These are phyloP conservation scores for Garra rufa DNA, from an alignment of 2,113 vertebrate genomes.

Conservation along the genomic window DNA sequence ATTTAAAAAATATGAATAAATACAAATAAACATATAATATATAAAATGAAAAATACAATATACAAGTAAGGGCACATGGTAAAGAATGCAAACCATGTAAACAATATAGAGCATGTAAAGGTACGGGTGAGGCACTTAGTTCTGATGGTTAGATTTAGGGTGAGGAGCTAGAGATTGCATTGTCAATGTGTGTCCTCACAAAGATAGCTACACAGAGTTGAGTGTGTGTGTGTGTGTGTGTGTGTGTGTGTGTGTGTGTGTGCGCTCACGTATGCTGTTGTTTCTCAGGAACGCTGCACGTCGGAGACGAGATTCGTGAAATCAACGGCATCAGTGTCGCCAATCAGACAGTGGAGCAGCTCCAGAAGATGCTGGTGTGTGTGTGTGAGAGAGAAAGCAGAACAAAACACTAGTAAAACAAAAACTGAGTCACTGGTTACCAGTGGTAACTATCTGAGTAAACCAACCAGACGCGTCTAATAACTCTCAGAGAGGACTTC, in stretches of 20 bases:
- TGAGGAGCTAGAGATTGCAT: too few relatives aligned
- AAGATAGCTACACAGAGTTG: too few relatives aligned
- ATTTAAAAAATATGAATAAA: too few relatives aligned
- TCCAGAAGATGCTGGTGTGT: slow-evolving; percentile 98
- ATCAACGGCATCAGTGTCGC: slow-evolving; percentile 98
- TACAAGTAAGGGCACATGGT: too few relatives aligned
- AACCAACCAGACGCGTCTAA: neutral
- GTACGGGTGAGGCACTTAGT: too few relatives aligned
- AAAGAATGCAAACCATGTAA: too few relatives aligned
- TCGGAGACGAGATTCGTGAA: slow-evolving; percentile 97
- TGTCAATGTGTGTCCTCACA: too few relatives aligned
- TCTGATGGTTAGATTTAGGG: too few relatives aligned
- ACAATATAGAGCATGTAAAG: too few relatives aligned
- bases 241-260: neutral
- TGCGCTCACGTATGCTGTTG: neutral
- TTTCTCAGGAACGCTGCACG: slow-evolving; percentile 89
- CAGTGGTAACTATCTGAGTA: neutral
- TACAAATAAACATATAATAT: too few relatives aligned
- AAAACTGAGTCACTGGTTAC: neutral
- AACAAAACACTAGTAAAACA: neutral
- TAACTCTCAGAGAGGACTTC: neutral
- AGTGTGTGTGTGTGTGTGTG: neutral
- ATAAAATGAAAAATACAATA: too few relatives aligned
- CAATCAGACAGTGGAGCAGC: slow-evolving; percentile 97
- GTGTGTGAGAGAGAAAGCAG: neutral